Evolutionary conservation across 2,113 vertebrate species (phyloP), one percentile per base, ranked within the genome.

Genomic region (Anoplopoma fimbria): DNA sequence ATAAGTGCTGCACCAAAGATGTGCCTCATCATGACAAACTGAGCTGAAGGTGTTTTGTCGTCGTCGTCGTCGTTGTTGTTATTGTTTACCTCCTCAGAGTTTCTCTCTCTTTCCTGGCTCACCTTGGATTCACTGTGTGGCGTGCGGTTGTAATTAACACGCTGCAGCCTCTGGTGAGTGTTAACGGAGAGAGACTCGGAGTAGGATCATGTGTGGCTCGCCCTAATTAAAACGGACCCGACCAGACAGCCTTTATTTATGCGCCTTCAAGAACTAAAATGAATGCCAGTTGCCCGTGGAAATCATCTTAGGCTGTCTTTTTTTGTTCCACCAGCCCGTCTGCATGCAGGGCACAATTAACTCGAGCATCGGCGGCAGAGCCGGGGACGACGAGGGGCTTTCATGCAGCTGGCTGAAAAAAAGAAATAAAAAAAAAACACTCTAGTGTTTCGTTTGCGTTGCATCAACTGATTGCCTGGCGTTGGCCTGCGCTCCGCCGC

Each of bases 181-280:
- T 84, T 79, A 87, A 82, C 65, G 4, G 40, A 78, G 61, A 82
- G 74, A 70, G 86, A 87, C 79, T 61, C 65, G 69, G 80, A 72
- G 75, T 75, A 63, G 60, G 83, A 91, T 93, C 89, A 88, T 83
- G 82, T 85, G 82, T 82, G 88, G 88, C 82, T 89, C 45, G 58
- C 85, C 49, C 91, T 92, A 93, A 94, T 94, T 94, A 94, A 92
- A 94, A 88, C 55, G 81, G 91, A 88, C 89, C 91, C 82, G 65
- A 77, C 85, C 85, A 87, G 85, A 92, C 89, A 71, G 75, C 79
- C 85, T 92, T 93, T 93, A 93, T 93, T 91, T 89, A 86, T 79
- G 88, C 75, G 69, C 90, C 91, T 93, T 85, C 77, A 36, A 92
- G 86, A 53, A 90, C 91, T n/a, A 86, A 83, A 92, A 88, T 81